Conservation (phyloP, 2,888 invertebrate species). For the Lumbricus terrestris region DNA sequence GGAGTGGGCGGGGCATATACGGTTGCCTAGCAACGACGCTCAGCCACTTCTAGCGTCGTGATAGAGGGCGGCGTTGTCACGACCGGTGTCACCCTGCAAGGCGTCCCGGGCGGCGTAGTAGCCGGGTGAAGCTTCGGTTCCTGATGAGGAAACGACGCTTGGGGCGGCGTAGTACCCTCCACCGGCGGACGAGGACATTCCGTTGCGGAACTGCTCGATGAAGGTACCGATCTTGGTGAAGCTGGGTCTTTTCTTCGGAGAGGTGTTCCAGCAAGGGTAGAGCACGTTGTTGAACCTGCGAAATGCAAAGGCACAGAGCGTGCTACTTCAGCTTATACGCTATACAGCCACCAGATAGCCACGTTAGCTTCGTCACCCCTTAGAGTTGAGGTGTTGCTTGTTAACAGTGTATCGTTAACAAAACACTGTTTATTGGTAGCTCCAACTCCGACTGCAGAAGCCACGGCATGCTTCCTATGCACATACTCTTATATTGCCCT, state of each 20-base stretch:
- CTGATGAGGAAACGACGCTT: neutral
- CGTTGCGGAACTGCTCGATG: slow-evolving; percentile 7
- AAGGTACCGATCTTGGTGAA: neutral
- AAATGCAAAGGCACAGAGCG: neutral
- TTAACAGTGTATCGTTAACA: too few species aligned
- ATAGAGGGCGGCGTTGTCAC: neutral
- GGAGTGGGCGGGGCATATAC: neutral
- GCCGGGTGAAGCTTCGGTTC: neutral
- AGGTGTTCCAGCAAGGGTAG: slow-evolving; percentile 6
- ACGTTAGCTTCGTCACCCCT: too few species aligned
- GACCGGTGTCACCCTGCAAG: neutral
- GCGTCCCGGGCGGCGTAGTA: neutral
- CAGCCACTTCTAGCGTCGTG: slow-evolving; percentile 9
- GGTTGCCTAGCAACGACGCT: neutral
- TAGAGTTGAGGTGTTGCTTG: too few species aligned
- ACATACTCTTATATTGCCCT: too few species aligned
- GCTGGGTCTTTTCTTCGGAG: neutral
- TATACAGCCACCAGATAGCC: too few species aligned
- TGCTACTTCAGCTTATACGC: too few species aligned
- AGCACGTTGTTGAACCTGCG: neutral
- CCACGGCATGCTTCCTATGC: too few species aligned
- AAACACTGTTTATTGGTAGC: too few species aligned
- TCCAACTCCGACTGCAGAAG: too few species aligned
- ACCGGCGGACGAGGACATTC: neutral
- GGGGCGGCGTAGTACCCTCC: neutral